These are phyloP conservation scores for Pogonophryne albipinna DNA, from an alignment of 2,797 vertebrate species.

Conservation along the genomic window DNA sequence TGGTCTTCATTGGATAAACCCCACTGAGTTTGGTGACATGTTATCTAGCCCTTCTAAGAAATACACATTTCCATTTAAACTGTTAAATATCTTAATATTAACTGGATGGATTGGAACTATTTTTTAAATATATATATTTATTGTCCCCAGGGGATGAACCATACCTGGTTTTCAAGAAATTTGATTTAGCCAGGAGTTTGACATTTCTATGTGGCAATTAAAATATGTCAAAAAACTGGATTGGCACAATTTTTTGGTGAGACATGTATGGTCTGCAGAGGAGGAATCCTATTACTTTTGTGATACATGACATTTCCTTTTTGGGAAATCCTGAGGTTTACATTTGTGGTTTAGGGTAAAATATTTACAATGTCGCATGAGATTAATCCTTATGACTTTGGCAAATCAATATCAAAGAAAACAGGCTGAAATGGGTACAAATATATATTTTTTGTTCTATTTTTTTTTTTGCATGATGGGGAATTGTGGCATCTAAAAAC, in stretches of 20 bases:
- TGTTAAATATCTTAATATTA: too few species aligned
- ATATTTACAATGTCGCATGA: not conserved
- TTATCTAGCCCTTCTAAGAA: not conserved
- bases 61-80: too few species aligned
- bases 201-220: not conserved
- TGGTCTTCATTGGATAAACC: not conserved
- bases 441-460: not conserved
- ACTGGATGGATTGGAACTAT: too few species aligned
- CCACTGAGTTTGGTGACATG: not conserved
- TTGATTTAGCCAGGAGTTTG: not conserved
- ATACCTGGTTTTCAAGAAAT: too few species aligned
- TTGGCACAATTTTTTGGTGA: not conserved
- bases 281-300: not conserved
- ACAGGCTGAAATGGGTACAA: not conserved
- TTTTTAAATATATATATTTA: too few species aligned
- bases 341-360: not conserved
- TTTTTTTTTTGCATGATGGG: not conserved
- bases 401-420: not conserved
- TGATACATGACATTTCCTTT: not conserved
- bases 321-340: not conserved
- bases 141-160: too few species aligned
- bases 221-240: not conserved
- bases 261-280: not conserved
- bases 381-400: not conserved
- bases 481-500: constrained; percentile 14